These are phyloP conservation scores for Tribolium castaneum DNA, from an alignment of 1,140 invertebrate genomes.

Conservation along the genomic window DNA sequence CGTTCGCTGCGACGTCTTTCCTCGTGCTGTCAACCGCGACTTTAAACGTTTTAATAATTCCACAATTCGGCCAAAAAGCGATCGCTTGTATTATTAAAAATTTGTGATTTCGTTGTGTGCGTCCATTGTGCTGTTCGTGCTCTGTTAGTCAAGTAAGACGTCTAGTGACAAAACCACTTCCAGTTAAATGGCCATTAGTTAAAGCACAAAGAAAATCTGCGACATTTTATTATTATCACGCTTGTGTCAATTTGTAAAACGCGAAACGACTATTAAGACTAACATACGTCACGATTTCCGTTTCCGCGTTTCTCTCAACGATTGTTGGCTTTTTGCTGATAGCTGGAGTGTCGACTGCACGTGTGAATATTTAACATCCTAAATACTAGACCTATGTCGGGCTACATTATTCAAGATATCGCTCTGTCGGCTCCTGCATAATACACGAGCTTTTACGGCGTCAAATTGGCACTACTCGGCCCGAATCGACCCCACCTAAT, in stretches of 20 bases:
- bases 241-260: conserved; percentile 43
- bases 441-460: conserved; percentile 60
- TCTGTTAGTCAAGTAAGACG: conserved; percentile 21
- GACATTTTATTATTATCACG: conserved; percentile 33
- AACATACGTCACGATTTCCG: conserved; percentile 24
- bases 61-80: conserved; percentile 30
- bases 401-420: conserved; percentile 47
- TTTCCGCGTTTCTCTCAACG: conserved; percentile 33
- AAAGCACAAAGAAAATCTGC: conserved; percentile 32
- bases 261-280: conserved; percentile 39
- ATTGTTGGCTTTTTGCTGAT: conserved; percentile 22
- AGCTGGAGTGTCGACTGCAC: conserved; percentile 52
- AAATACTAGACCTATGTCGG: conserved; percentile 59
- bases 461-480: conserved; percentile 56
- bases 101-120: background rate
- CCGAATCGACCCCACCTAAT: background rate
- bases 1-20: conserved; percentile 36
- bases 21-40: conserved; percentile 49
- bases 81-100: conserved; percentile 7
- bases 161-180: conserved; percentile 30
- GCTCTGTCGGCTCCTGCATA: conserved; percentile 60
- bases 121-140: conserved; percentile 7
- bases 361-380: conserved; percentile 58
- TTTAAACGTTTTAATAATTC: conserved; percentile 52
- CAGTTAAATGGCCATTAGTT: conserved; percentile 32